phyloP scores from a whole-genome alignment of 1,140 invertebrate genomes.

The Drosophila burlai region DNA sequence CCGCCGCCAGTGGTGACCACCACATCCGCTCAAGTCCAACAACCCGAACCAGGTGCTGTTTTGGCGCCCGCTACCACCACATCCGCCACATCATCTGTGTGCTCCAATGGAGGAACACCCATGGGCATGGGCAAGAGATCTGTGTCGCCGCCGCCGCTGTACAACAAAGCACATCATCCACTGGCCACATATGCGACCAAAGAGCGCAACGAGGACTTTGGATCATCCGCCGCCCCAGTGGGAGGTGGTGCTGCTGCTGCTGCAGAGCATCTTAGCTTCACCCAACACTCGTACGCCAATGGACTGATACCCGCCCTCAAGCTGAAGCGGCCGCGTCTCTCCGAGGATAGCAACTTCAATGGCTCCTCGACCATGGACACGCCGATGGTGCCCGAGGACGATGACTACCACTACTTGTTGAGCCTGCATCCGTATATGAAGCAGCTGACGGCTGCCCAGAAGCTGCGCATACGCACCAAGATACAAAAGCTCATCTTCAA shows the following conservation, averaged over 20 bases:
- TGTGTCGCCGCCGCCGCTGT: conserved; percentile 76
- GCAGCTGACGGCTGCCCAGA: conserved; percentile 79
- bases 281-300: conserved; percentile 81
- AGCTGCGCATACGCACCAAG: conserved; percentile 82
- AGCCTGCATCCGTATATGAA: conserved; percentile 85
- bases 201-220: conserved; percentile 62
- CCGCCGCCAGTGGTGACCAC: conserved; percentile 66
- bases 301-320: conserved; percentile 79
- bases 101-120: conserved; percentile 36
- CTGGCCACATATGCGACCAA: conserved; percentile 59
- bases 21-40: conserved; percentile 50
- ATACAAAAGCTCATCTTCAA: conserved; percentile 85
- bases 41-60: conserved; percentile 44
- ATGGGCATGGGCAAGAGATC: conserved; percentile 66
- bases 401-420: conserved; percentile 84
- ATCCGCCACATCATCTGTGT: conserved; percentile 49
- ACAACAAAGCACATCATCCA: conserved; percentile 82
- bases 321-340: conserved; percentile 75
- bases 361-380: conserved; percentile 82
- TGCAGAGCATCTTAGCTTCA: conserved; percentile 75
- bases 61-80: conserved; percentile 71
- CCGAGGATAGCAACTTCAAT: conserved; percentile 83
- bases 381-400: conserved; percentile 77
- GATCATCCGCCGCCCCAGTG: background rate
- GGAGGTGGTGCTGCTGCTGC: conserved; percentile 2